Conservation (phyloP, 1,140 invertebrate genomes). For the Drosophila bipectinata region DNA sequence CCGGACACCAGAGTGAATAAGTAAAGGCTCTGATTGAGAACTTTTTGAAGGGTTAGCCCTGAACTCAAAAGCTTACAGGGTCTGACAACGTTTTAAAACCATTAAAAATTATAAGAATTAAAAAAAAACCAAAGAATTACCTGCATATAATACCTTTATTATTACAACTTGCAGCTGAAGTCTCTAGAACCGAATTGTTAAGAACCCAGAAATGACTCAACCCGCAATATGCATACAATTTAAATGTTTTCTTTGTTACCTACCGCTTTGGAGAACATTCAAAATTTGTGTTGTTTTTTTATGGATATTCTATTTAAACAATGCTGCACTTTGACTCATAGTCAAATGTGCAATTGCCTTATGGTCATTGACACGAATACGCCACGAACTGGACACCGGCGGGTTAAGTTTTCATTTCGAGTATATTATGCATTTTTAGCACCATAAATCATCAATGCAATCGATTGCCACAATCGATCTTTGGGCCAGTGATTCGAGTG, state of each 20-base stretch:
- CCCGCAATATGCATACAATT: constrained; percentile 29
- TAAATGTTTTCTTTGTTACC: constrained; percentile 22
- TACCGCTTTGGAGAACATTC: constrained; percentile 36
- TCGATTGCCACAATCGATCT: constrained; percentile 73
- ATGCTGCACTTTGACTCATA: constrained; percentile 62
- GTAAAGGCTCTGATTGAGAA: constrained; percentile 24
- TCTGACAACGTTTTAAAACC: background rate
- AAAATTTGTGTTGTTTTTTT: constrained; percentile 40
- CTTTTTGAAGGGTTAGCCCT: constrained; percentile 40
- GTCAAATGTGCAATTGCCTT: constrained; percentile 39
- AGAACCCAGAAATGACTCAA: constrained; percentile 45
- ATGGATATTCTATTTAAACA: constrained; percentile 37
- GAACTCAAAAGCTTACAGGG: constrained; percentile 15
- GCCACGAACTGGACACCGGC: constrained; percentile 50
- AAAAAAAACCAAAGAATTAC: background rate
- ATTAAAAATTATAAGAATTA: background rate
- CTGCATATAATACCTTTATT: background rate
- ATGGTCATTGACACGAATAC: constrained; percentile 73
- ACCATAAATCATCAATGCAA: constrained; percentile 72
- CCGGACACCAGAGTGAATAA: background rate
- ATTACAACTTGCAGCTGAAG: background rate
- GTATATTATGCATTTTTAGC: constrained; percentile 54
- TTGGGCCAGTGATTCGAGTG: constrained; percentile 33
- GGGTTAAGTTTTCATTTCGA: constrained; percentile 42
- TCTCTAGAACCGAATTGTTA: constrained; percentile 1